Evolutionary conservation across 2,113 vertebrate species (phyloP).

Genomic region (Rhabdornis inornatus): DNA sequence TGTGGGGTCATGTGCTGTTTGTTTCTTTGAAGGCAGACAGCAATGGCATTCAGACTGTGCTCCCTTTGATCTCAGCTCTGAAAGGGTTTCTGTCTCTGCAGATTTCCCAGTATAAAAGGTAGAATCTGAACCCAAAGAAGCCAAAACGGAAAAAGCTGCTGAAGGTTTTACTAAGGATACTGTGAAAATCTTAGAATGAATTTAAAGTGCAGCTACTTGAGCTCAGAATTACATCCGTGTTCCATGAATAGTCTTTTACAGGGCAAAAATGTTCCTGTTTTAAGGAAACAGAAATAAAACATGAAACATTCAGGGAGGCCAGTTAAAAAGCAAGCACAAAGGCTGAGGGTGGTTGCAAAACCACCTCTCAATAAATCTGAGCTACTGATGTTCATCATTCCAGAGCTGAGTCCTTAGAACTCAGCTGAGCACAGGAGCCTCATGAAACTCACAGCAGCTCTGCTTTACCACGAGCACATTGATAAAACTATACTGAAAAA

Average conservation of each 20-base stretch:
- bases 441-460: not conserved
- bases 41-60: not conserved
- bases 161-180: not conserved
- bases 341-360: not conserved
- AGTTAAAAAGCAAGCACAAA: not conserved
- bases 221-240: not conserved
- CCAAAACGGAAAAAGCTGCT: not conserved
- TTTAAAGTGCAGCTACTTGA: not conserved
- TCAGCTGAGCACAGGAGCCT: not conserved
- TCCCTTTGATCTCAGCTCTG: not conserved
- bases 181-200: not conserved
- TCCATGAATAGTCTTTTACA: not conserved
- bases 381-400: not conserved
- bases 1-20: not conserved
- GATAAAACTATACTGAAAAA: not conserved
- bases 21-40: not conserved
- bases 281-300: not conserved
- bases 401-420: not conserved
- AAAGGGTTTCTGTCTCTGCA: not conserved
- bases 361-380: not conserved
- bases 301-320: not conserved
- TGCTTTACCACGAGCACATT: not conserved
- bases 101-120: not conserved
- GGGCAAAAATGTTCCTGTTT: not conserved
- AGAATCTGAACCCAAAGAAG: not conserved